Evolutionary conservation across 35 echinoderm and acorn worm genomes (phyloP), one percentile per base, ranked within the genome.

Genomic region (Chiridota heheva): DNA sequence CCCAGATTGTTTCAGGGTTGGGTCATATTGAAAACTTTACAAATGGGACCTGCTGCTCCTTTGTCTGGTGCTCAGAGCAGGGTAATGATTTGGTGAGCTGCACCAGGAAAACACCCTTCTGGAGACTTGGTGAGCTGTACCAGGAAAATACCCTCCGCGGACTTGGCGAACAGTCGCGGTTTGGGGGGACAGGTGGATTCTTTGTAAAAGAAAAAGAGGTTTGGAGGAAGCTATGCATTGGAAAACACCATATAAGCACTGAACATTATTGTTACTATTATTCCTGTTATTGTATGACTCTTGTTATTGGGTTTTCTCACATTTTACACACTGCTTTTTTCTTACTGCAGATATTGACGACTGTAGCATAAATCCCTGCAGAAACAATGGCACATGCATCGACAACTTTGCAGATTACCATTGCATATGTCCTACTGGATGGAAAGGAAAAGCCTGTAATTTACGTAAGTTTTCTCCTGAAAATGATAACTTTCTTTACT

Each of bases 401-500:
- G 88, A 90, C 63, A 60, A 84, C 4, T 61, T 48, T 20, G 72
- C 84, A 22, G 81, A 84, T 46, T 84, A 84, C 46, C 43, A 40
- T 0, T 90, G 82, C 45, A 41, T 65, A 7, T 90, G 88, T 69
- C 72, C 46, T n/a, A 12, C 71, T 18, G 63, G 77, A 41, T 97
- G 80, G 84, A 97, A 91, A 56, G 93, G 93, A 0, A 97, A 97
- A 60, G 69, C 88, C 10, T 97, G 93, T 55, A 91, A 88, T 41
- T 97, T 89, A 87, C 81, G 93, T 97, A 87, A 84, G 93, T 91
- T 37, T 15, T 5, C 30, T 17, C 5, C 4, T 30, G 13, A 7
- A 13, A 18, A 30, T 30, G 29, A 63, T 10, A 10, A 10, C 6
- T 13, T 63, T 63, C 48, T 13, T 53, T 53, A 22, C 22, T 53